phyloP scores from a whole-genome alignment of 2,797 vertebrate genomes.

The Lerista edwardsae region DNA sequence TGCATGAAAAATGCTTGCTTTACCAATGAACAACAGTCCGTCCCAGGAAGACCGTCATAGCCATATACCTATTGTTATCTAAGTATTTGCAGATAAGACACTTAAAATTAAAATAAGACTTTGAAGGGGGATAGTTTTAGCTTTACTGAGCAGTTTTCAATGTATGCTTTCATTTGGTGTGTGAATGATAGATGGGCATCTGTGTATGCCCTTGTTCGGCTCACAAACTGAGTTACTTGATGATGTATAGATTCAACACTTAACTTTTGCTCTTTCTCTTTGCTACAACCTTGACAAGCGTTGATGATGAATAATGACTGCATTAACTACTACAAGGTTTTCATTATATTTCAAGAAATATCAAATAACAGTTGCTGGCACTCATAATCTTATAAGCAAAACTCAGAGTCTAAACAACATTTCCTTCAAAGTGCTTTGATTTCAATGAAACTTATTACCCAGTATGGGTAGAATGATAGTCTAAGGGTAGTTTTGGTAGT shows the following conservation, averaged over 20 bases:
- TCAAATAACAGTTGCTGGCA: conserved; percentile 40
- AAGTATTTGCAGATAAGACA: too few species aligned
- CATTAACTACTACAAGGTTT: conserved; percentile 28
- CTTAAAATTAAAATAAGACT: background rate
- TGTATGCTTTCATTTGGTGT: background rate
- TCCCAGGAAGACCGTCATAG: background rate
- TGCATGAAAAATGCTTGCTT: background rate
- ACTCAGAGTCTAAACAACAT: background rate
- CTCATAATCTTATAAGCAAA: background rate
- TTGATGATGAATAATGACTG: conserved; percentile 43
- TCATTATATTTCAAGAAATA: conserved; percentile 41
- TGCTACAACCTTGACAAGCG: conserved; percentile 14
- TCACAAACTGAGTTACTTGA: background rate
- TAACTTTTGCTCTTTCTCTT: background rate
- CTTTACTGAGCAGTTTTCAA: background rate
- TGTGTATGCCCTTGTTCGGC: too few species aligned
- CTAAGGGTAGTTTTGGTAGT: background rate
- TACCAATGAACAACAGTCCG: background rate
- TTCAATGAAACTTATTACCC: background rate
- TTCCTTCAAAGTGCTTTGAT: background rate
- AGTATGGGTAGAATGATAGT: background rate
- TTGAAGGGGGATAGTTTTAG: background rate
- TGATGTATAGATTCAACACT: background rate
- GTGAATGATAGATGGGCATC: background rate
- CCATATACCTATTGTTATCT: background rate